phyloP scores from a whole-genome alignment of 1,140 invertebrate genomes.

The Hylaeus anthracinus region DNA sequence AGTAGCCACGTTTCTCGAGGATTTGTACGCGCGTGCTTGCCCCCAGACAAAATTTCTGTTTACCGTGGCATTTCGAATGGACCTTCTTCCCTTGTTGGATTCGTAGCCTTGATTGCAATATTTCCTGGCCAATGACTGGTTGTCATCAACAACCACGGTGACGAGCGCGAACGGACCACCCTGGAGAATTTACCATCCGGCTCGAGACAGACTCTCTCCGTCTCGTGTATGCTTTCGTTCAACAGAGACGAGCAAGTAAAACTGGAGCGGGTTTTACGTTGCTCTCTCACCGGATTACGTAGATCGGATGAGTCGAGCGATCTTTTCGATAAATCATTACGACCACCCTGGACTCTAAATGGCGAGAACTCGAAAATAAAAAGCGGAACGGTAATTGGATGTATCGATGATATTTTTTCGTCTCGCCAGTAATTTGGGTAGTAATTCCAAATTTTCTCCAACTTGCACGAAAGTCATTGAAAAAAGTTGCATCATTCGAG shows the following conservation, averaged over 20 bases:
- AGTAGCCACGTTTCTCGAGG: too few relatives aligned
- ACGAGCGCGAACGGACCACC: slow-evolving; percentile 60
- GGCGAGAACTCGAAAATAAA: neutral
- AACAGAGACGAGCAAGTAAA: neutral
- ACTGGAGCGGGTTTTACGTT: slow-evolving; percentile 4
- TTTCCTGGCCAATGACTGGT: slow-evolving; percentile 58
- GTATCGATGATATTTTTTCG: slow-evolving; percentile 16
- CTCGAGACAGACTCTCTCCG: neutral
- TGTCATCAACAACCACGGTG: slow-evolving; percentile 59
- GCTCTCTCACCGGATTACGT: slow-evolving; percentile 11
- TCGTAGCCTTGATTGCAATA: slow-evolving; percentile 3
- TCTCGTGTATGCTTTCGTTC: too few relatives aligned
- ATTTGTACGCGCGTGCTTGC: too few relatives aligned
- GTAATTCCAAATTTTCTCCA: neutral
- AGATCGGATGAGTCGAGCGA: slow-evolving; percentile 14
- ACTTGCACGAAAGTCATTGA: neutral
- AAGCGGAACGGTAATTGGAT: slow-evolving; percentile 15
- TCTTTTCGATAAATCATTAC: slow-evolving; percentile 8
- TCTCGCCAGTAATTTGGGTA: too few relatives aligned
- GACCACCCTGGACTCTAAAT: neutral
- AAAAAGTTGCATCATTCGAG: neutral
- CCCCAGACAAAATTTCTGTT: too few relatives aligned
- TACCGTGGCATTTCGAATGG: too few relatives aligned
- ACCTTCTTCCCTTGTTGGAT: too few relatives aligned
- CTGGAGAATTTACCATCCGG: neutral